Conservation (phyloP, 1,140 invertebrate species). For the Procambarus clarkii region DNA sequence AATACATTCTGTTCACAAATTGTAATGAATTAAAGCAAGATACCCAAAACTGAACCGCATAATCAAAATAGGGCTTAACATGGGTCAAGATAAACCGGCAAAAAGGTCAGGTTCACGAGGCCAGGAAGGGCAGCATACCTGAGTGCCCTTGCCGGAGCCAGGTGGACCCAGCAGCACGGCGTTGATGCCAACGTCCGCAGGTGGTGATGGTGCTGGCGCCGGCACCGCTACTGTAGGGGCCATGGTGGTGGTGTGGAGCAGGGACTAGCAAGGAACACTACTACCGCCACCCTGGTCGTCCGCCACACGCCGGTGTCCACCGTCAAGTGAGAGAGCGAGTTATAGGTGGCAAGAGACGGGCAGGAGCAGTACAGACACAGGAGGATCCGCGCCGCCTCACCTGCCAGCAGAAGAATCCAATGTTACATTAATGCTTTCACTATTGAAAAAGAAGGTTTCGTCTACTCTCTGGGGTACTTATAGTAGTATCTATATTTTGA, state of each 20-base stretch:
- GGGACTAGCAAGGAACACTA: background rate
- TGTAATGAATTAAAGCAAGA: too few species aligned
- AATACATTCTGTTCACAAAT: too few species aligned
- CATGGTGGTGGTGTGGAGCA: constrained; percentile 1
- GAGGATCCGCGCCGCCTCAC: background rate
- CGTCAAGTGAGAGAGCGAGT: background rate
- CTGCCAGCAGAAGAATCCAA: background rate
- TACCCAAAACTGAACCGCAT: too few species aligned
- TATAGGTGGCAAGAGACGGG: background rate
- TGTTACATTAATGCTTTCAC: background rate
- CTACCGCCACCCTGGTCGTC: background rate
- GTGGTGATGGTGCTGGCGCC: constrained; percentile 52
- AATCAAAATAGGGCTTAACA: too few species aligned
- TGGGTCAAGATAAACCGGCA: too few species aligned
- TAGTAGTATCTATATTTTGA: background rate
- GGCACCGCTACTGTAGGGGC: constrained; percentile 48
- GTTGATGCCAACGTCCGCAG: constrained; percentile 83
- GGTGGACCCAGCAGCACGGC: constrained; percentile 95
- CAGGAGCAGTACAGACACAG: background rate
- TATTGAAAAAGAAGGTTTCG: background rate
- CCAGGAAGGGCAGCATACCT: constrained; percentile 80
- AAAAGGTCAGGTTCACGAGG: too few species aligned
- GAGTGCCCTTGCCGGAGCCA: constrained; percentile 98
- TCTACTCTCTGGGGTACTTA: background rate
- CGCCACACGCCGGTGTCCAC: background rate